Conservation (phyloP, 2,113 vertebrate species). For the Camarhynchus parvulus region DNA sequence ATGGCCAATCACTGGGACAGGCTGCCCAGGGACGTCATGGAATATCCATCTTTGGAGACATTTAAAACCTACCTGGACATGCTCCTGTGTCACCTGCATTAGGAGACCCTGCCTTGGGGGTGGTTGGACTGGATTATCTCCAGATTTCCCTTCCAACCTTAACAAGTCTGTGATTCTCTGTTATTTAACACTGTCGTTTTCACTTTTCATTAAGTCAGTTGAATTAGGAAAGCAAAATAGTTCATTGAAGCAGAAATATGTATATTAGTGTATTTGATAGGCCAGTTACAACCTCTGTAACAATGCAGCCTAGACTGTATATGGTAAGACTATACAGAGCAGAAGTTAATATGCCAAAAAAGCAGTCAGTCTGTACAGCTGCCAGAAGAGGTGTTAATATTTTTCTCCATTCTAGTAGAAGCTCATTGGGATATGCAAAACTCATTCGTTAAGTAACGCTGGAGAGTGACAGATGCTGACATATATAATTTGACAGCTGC, state of each 20-base stretch:
- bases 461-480: conserved; percentile 56
- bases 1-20: background rate
- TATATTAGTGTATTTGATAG: background rate
- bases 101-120: background rate
- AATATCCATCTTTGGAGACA: background rate
- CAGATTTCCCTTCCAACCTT: background rate
- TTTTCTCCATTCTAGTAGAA: conserved; percentile 20
- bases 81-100: background rate
- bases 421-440: conserved; percentile 49
- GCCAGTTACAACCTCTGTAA: background rate
- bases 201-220: background rate
- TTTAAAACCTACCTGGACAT: background rate
- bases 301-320: background rate
- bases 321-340: background rate
- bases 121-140: background rate
- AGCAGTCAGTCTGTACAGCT: background rate
- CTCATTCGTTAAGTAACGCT: background rate
- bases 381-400: conserved; percentile 41
- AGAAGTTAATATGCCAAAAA: conserved; percentile 3
- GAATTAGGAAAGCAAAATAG: background rate
- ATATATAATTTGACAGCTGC: conserved; percentile 67
- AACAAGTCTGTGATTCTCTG: background rate
- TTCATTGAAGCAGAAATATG: background rate
- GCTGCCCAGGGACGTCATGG: background rate
- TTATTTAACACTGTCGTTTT: background rate